Evolutionary conservation across 2,113 vertebrate genomes (phyloP), one percentile per base, ranked within the genome.

Genomic region (Bos javanicus): DNA sequence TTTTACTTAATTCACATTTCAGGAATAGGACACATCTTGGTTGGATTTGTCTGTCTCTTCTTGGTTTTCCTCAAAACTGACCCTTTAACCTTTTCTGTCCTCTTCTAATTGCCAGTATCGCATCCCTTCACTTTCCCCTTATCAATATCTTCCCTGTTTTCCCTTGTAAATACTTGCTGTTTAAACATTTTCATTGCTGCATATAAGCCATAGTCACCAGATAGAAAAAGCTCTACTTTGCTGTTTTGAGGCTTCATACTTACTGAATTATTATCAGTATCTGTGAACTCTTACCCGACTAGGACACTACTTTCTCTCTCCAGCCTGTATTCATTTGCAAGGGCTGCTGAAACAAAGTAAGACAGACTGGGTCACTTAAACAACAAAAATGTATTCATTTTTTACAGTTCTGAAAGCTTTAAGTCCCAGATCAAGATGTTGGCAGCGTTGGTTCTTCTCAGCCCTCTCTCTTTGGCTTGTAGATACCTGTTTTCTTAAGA

Each of bases 1-100:
- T 94, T 71, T 90, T 25, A n/a, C 43, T 92, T 96, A 46, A 85
- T 48, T 95, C 90, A 95, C 6, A 54, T 93, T 87, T 95, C 36
- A 93, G 23, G 48, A 56, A 60, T 48, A 82, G 13, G 67, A 46
- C 8, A n/a, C 48, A 30, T 76, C 64, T 95, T 88, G 43, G 16
- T 60, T 93, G 23, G n/a, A 64, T 93, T 94, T 96, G n/a, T 36
- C 30, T 93, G 17, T 36, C 28, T 43, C 50, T 82, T 78, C 10
- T 81, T 80, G 71, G 5, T 94, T 97, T 97, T 96, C 28, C 15
- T 89, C 46, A 83, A 87, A 83, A n/a, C 11, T 43, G n/a, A 59
- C 26, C 56, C n/a, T 36, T 91, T 71, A 96, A 92, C 23, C 16
- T 39, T 93, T 95, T 80, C 21, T 87, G 16, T 67, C 17, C 46